Percentiles rank a stretch among this genome's conserved stretches.
These are phyloP conservation scores for Hymenopus coronatus DNA, from an alignment of 2,888 invertebrate species.

Conservation along the genomic window DNA sequence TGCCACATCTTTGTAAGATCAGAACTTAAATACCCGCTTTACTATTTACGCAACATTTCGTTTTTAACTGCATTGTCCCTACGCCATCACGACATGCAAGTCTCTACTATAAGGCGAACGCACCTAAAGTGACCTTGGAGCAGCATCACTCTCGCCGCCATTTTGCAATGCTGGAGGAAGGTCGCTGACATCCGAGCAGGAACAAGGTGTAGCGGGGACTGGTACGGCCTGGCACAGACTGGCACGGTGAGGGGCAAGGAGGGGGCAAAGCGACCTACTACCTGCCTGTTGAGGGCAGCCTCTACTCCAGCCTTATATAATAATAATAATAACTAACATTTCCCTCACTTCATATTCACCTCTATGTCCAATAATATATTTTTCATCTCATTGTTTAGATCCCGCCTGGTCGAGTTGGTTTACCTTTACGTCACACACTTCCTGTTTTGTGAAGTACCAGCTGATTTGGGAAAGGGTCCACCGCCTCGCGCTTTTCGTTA, in stretches of 20 bases:
- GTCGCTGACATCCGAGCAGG: background rate
- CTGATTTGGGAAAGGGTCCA: no score
- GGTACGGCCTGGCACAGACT: constrained; percentile 14
- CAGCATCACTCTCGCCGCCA: background rate
- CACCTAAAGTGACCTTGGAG: background rate
- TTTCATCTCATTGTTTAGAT: background rate
- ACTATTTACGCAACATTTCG: no score
- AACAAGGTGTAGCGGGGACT: background rate
- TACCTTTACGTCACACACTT: no score
- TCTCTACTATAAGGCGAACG: no score
- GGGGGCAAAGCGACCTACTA: background rate
- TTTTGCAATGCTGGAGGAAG: background rate
- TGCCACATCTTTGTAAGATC: no score
- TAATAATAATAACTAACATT: background rate
- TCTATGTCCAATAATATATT: background rate
- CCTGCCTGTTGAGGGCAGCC: background rate
- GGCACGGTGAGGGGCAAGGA: background rate
- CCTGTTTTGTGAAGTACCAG: no score
- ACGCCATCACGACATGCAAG: no score
- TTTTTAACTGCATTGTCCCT: no score
- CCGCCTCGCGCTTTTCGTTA: no score
- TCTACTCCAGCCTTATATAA: background rate
- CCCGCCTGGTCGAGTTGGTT: no score
- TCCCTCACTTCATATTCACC: background rate
- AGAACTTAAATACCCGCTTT: no score